Evolutionary conservation across 2,888 invertebrate species (phyloP), one percentile per base, ranked within the genome.

Genomic region (Portevinia maculata): DNA sequence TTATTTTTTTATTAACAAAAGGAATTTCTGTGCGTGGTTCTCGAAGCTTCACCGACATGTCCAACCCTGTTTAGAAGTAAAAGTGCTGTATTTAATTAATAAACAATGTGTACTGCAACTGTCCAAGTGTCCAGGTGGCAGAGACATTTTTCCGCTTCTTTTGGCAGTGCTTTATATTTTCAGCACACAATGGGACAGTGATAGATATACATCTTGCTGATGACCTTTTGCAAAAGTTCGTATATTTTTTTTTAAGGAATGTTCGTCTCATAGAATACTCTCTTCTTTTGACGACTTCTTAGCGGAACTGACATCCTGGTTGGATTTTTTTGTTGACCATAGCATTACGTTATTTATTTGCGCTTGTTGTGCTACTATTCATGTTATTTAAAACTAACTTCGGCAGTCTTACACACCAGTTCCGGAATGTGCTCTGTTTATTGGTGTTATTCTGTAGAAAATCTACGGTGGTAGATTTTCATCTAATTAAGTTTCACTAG

Each of bases 151-250:
- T 21, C 88, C 90, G 90, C 21, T 87, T 85, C 5, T 85, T 86
- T 3, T 88, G 87, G 30, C 90, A 90, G 21, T 86, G 86, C 0
- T 85, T 85, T 1, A 88, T 85, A 41, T 90, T 87, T 15, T 87
- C 86, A 0, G 89, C 86, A 41, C 90, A 90, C 6, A 86, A 85
- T 6, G 90, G 88, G 1, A 87, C 86, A 57, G 88, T 86, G n/a
- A n/a, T n/a, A n/a, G 65, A 90, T 85, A 70, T 89, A 90, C 32
- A 88, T 81, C 57, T 87, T 88, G 0, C 90, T 90, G 3, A 90
- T 86, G 0, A 89, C 83, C 0, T 86, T 86, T 6, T 87, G 86
- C 11, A 90, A 55, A 65, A 88, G 86, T 44, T 85, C 85, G 11
- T 83, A 83, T 11, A 37, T 60, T 19, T 32, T 41, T 62, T 7